Evolutionary conservation across 2,888 invertebrate species (phyloP), one percentile per base, ranked within the genome.

Genomic region (Folsomia candida): DNA sequence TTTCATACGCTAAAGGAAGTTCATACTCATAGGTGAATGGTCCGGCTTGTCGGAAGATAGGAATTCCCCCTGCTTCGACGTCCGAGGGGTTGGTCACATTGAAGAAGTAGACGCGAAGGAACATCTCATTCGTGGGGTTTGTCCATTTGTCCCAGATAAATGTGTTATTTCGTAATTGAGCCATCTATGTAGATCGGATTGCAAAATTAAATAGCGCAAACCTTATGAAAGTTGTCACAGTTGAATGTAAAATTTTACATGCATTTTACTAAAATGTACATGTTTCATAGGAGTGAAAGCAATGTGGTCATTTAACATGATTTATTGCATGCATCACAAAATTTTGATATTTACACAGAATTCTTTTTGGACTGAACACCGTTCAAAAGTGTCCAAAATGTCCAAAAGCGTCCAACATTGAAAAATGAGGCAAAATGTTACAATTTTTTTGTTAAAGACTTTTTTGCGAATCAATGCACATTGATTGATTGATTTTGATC

Each of bases 21-120:
- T 37, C 14, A 62, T 68, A 71, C 71, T 68, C 51, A 9, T 60
- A 71, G n/a, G 64, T 59, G 20, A 59, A 71, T 14, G 71, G 71
- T 22, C 71, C 71, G n/a, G 68, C 29, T 62, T 71, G 67, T 25
- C 63, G 47, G 22, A 68, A 60, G n/a, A 51, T 14, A 47, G 71
- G 71, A 22, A 29, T 20, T 18, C 6, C 51, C 11, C 69, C 67
- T 20, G 51, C 1, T 11, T 26, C 54, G 25, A 71, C 63, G 26
- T 71, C 64, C 4, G 20, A 22, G 6, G 71, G 71, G 37, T 71
- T 71, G 2, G 37, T 68, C 11, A 71, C 68, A 47, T 71, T 71
- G 29, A 71, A 71, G 24, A 71, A 3, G 25, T 67, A 59, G 0
- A 71, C 68, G 29, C 57, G 47, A 3, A 71, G 47, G 18, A 51